Evolutionary conservation across 2,888 invertebrate species (phyloP), one percentile per base, ranked within the genome.

Genomic region (Gryllus longicercus): DNA sequence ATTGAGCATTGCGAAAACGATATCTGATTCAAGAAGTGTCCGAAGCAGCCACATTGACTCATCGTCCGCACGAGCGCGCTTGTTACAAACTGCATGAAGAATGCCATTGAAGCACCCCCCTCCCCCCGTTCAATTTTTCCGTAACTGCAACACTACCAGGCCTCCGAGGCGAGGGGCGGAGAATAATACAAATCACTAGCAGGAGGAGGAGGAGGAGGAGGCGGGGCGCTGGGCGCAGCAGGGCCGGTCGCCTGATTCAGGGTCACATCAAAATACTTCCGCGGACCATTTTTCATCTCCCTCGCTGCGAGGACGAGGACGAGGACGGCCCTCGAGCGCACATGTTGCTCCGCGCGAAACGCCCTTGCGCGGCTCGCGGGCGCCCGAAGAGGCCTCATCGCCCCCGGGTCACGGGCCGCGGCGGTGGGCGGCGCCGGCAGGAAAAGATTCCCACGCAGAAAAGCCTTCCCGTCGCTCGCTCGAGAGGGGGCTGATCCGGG

Each of bases 221-320:
- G n/a, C n/a, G 63, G 63, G n/a, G 63, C 38, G 8, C 38, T 11
- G 63, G 11, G 63, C 63, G 4, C 63, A 38, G 38, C 38, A 63
- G 16, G 63, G 63, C 63, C 63, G n/a, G 63, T 63, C 63, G 63
- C 38, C 38, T 38, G n/a, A 63, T 63, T 63, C 63, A 63, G 63
- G 63, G 63, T n/a, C 63, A n/a, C 63, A 63, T 63, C 63, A 63
- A 63, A 63, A 63, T 63, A 63, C n/a, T 63, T 63, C 63, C 63
- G n/a, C 2, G n/a, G n/a, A 18, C 63, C 63, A 63, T 63, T 63
- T 63, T 63, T 63, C 63, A 63, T 63, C 0, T 63, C 38, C n/a
- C 63, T 11, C 16, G 63, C 63, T 8, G 63, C 63, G n/a, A 3
- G 2, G 25, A 2, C 25, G 4, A 2, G 25, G 4, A 38, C 25